Conservation (phyloP, 2,113 vertebrate genomes). For the Etia nguti region DNA sequence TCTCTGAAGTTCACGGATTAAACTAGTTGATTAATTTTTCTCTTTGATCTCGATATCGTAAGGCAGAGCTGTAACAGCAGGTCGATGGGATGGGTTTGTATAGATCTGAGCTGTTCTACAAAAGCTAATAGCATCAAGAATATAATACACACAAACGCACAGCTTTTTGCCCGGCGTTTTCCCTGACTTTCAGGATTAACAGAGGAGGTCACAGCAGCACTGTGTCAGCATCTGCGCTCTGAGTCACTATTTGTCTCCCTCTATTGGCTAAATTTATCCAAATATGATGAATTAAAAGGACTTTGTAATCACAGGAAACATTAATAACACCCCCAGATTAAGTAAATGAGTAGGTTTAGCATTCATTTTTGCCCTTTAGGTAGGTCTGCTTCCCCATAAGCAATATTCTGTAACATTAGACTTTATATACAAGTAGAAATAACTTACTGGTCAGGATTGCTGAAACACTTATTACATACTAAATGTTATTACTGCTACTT, state of each 20-base stretch:
- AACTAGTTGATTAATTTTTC: background rate
- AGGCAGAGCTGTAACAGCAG: background rate
- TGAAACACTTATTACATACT: background rate
- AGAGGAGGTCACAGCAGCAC: background rate
- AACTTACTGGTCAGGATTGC: background rate
- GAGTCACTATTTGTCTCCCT: conserved; percentile 57
- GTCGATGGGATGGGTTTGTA: background rate
- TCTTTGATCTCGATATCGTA: conserved; percentile 17
- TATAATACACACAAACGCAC: background rate
- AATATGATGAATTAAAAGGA: background rate
- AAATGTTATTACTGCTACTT: background rate
- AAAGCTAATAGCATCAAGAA: background rate
- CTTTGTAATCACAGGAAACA: background rate
- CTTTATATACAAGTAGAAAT: background rate
- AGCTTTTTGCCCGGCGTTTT: background rate
- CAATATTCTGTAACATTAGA: background rate
- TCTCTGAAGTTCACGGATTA: conserved; percentile 2
- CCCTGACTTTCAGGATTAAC: background rate
- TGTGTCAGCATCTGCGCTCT: background rate
- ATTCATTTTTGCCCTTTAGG: background rate
- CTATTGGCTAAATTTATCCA: conserved; percentile 38
- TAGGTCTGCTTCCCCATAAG: background rate
- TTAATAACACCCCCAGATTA: background rate
- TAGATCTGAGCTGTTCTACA: background rate
- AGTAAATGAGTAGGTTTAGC: background rate